Percentiles rank a stretch among this genome's conserved stretches.
These are phyloP conservation scores for Pantherophis alleghaniensis DNA, from an alignment of 2,797 vertebrate species.

Conservation along the genomic window DNA sequence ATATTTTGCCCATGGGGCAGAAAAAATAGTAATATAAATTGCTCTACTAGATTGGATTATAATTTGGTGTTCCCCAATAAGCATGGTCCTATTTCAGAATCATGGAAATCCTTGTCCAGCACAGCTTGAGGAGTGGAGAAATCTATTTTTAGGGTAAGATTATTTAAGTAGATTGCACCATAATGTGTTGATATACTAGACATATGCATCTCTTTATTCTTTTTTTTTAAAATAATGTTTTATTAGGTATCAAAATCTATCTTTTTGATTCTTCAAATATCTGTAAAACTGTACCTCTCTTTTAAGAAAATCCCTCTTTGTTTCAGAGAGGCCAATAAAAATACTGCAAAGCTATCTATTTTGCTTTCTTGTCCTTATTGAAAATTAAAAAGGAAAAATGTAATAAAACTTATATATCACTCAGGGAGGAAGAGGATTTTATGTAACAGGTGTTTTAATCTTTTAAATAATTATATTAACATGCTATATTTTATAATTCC, in stretches of 20 bases:
- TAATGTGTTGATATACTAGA: neutral
- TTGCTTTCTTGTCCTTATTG: conserved; percentile 48
- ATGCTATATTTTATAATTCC: conserved; percentile 9
- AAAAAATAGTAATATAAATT: neutral
- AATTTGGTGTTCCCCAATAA: neutral
- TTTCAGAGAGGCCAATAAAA: conserved; percentile 59
- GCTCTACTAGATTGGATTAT: neutral
- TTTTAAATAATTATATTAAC: neutral
- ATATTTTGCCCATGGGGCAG: neutral
- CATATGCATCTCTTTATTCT: neutral
- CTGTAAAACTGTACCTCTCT: conserved; percentile 54
- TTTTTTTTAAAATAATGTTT: conserved; percentile 12
- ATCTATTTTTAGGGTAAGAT: neutral
- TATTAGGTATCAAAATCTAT: conserved; percentile 45
- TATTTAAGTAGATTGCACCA: neutral
- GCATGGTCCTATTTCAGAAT: neutral
- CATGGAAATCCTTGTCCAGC: neutral
- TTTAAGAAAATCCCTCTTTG: conserved; percentile 59
- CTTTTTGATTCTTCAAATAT: conserved; percentile 48
- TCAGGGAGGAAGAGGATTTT: conserved; percentile 49
- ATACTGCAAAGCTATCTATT: conserved; percentile 59
- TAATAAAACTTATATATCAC: conserved; percentile 57
- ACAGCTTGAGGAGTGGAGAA: neutral
- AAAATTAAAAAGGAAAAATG: conserved; percentile 61
- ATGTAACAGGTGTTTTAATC: conserved; percentile 35